Evolutionary conservation across 2,888 invertebrate genomes (phyloP).

Genomic region (Eubasilissa splendida): DNA sequence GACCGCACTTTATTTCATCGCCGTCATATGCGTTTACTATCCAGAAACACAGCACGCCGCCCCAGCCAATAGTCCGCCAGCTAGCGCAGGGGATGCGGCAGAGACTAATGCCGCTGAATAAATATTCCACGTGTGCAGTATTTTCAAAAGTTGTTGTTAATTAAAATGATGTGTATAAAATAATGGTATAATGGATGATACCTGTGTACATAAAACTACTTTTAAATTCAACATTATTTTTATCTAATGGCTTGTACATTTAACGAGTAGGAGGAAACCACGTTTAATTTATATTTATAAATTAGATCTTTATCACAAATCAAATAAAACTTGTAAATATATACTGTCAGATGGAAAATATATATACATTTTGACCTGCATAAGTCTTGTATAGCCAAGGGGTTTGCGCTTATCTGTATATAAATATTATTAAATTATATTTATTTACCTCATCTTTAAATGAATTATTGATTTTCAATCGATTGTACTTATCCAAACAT

Average conservation of each 20-base stretch:
- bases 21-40: slow-evolving; percentile 80
- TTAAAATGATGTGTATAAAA: slow-evolving; percentile 5
- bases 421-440: too few species aligned
- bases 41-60: slow-evolving; percentile 71
- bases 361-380: too few species aligned
- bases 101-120: background rate
- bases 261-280: too few species aligned
- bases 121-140: slow-evolving; percentile 6
- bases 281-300: too few species aligned
- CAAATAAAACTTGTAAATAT: too few species aligned
- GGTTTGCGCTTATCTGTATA: too few species aligned
- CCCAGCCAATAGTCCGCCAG: background rate
- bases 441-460: too few species aligned
- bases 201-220: background rate
- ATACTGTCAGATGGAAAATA: too few species aligned
- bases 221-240: background rate
- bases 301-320: too few species aligned
- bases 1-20: slow-evolving; percentile 82
- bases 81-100: background rate
- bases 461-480: too few species aligned
- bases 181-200: background rate
- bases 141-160: slow-evolving; percentile 9
- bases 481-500: too few species aligned
- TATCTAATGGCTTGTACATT: slow-evolving; percentile 10
- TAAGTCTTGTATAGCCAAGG: too few species aligned